Base-by-base conservation (phyloP, 2,888 invertebrate species). In the Pseudanteris insignis region DNA sequence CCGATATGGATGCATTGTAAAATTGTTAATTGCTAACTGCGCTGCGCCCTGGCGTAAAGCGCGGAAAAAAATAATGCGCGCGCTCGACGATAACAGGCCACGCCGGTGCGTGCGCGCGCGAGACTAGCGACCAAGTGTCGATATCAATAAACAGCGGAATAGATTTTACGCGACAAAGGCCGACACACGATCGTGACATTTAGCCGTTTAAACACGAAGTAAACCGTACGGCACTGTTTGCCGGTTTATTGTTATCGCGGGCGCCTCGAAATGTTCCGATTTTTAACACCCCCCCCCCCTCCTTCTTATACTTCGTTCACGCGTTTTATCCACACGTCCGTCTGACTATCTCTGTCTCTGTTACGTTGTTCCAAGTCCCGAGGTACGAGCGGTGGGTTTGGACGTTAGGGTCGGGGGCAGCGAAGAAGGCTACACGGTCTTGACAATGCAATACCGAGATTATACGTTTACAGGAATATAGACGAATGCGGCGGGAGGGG, bases 371-470 rank as follows among this genome's bases (percentile, higher is more conserved):
- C n/a, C n/a, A n/a, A n/a, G n/a, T n/a, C n/a, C n/a, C n/a, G n/a
- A n/a, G n/a, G n/a, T n/a, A n/a, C n/a, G n/a, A n/a, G n/a, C n/a
- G n/a, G n/a, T n/a, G n/a, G n/a, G n/a, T n/a, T n/a, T n/a, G n/a
- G n/a, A n/a, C n/a, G n/a, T n/a, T n/a, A n/a, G n/a, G n/a, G n/a
- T n/a, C n/a, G n/a, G n/a, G n/a, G n/a, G n/a, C n/a, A n/a, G n/a
- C n/a, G n/a, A 12, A 10, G 9, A 13, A 25, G 46, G 40, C 21
- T 40, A 38, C 40, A 33, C 9, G 50, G 36, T 38, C 44, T 58
- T 58, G 58, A 58, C 59, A 60, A 60, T 60, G 47, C 47, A 60
- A 40, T 51, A 47, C 53, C 62, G 47, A 51, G 57, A 63, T 58
- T 58, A 53, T 63, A 48, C 32, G 58, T 53, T 63, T 58, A 50